Base-by-base conservation (phyloP, 2,888 invertebrate genomes). In the Melikaiella ostensackeni region DNA sequence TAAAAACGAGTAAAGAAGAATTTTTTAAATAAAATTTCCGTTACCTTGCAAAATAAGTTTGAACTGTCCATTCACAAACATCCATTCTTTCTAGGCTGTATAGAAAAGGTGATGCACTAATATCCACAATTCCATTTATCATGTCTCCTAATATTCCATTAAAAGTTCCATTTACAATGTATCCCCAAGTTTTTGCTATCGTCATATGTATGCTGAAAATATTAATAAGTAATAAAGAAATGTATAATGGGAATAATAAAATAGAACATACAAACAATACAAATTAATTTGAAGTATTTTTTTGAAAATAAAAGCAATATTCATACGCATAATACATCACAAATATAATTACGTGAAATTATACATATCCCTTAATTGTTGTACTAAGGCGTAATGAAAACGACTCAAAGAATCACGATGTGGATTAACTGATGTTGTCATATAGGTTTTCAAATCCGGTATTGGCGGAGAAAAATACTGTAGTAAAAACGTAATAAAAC, bases 81-180 rank as follows among this genome's bases (percentile, higher is more conserved):
- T 89, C 90, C 74, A 92, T 78, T 84, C 95, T 92, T 85, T 95
- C 95, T 16, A 91, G 87, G 85, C 94, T 93, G 86, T 94, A 94
- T 91, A 95, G 94, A 73, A 95, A 90, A 0, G 95, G 94, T 19
- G 95, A 93, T 21, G 94, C 94, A 1, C 95, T 95, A 79, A 95
- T 93, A 85, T 96, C 96, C 0, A 94, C 93, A 80, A 85, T 74
- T 8, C 88, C 88, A 35, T 85, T 85, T 5, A 85, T 66, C 87
- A 89, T 88, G n/a, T 88, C 88, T 4, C 87, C 87, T 7, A 89
- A 73, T 35, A 88, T 85, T 3, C 89, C 89, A 63, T 80, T 86
- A 63, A 84, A 88, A 13, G 86, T 84, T 61, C 88, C 88, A 62
- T 89, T 88, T 16, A 84, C 59, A 21, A 81, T 35, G 63, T 89